These are phyloP conservation scores for Oxystoma pomonae DNA, from an alignment of 2,888 invertebrate species.

Conservation along the genomic window DNA sequence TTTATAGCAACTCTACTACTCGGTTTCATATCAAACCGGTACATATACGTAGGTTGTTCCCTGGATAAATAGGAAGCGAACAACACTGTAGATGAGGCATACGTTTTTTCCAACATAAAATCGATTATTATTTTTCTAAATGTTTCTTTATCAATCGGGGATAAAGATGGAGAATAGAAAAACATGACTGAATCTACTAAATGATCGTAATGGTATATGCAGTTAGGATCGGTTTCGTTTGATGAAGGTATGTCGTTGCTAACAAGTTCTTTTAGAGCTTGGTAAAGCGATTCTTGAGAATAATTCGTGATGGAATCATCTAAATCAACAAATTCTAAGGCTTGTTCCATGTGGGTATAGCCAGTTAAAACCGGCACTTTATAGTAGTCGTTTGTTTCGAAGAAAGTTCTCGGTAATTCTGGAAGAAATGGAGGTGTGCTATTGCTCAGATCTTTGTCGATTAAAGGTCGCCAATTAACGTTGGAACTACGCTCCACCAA, in stretches of 20 bases:
- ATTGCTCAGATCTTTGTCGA: conserved; percentile 68
- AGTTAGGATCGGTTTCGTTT: conserved; percentile 50
- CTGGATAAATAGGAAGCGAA: conserved; percentile 63
- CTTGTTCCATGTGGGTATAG: conserved; percentile 80
- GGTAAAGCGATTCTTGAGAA: conserved; percentile 49
- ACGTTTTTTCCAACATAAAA: conserved; percentile 69
- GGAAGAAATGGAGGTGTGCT: conserved; percentile 61
- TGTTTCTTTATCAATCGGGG: conserved; percentile 57
- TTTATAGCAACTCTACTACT: conserved; percentile 60
- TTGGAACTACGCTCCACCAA: conserved; percentile 55
- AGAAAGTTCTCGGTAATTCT: conserved; percentile 60
- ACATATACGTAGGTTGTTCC: conserved; percentile 59
- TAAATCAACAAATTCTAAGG: conserved; percentile 55
- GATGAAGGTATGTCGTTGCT: conserved; percentile 56
- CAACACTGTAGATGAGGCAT: conserved; percentile 66
- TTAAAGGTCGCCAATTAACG: conserved; percentile 68
- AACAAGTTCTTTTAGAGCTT: conserved; percentile 60
- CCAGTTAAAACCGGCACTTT: conserved; percentile 67
- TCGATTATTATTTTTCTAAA: conserved; percentile 64
- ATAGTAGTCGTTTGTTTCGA: conserved; percentile 58
- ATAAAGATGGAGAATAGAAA: conserved; percentile 68
- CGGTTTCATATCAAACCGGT: conserved; percentile 73
- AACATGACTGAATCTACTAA: conserved; percentile 71
- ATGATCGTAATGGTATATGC: conserved; percentile 58
- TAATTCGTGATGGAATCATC: conserved; percentile 59